phyloP scores from a whole-genome alignment of 2,888 invertebrate species.

The Hirtodrosophila cameraria region DNA sequence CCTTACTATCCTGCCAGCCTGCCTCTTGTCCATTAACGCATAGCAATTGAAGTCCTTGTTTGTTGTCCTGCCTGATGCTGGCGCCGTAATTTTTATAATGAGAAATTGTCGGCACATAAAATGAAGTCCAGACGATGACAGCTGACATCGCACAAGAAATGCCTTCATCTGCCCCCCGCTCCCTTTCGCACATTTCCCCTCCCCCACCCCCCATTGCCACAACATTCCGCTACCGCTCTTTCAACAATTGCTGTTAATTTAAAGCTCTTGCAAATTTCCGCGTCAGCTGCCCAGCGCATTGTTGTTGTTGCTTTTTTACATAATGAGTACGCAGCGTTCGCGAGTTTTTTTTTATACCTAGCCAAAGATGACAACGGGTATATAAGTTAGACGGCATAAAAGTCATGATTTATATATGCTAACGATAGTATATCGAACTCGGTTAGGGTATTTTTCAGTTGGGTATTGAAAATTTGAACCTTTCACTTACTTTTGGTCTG shows the following conservation, averaged over 20 bases:
- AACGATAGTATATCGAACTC: too few relatives aligned
- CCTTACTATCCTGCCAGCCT: neutral
- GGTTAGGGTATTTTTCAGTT: constrained; percentile 4
- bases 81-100: constrained; percentile 75
- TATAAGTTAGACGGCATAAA: neutral
- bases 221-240: neutral
- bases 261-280: constrained; percentile 73
- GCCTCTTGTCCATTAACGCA: constrained; percentile 1
- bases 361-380: constrained; percentile 4
- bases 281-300: constrained; percentile 52
- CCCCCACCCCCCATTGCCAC: neutral
- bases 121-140: constrained; percentile 71
- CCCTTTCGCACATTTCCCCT: neutral
- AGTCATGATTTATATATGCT: too few relatives aligned
- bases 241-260: constrained; percentile 64
- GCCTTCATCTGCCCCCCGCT: constrained; percentile 12
- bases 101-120: constrained; percentile 79
- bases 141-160: constrained; percentile 56
- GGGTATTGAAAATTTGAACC: neutral
- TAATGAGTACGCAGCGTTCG: constrained; percentile 56
- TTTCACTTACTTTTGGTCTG: constrained; percentile 6
- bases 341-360: constrained; percentile 15
- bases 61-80: constrained; percentile 48
- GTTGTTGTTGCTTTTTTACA: constrained; percentile 43
- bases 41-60: constrained; percentile 36